Percentiles rank a stretch among this genome's conserved stretches.
Evolutionary conservation across 2,113 vertebrate genomes (phyloP).

Genomic region (Lonchura striata): DNA sequence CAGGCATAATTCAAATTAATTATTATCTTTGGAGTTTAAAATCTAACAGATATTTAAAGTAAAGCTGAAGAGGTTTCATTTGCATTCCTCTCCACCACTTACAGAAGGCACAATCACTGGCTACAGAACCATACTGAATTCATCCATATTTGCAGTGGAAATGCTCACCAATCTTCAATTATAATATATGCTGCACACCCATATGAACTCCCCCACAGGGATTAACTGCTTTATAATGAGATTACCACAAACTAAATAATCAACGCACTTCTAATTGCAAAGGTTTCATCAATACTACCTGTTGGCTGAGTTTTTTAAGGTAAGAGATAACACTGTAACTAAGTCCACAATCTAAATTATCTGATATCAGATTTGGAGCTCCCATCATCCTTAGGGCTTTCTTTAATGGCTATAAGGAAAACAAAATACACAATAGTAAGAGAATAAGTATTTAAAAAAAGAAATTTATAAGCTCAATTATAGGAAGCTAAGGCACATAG

Average conservation of each 20-base stretch:
- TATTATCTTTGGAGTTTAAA: neutral
- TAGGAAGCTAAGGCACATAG: conserved; percentile 76
- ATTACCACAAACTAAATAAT: conserved; percentile 76
- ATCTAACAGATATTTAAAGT: neutral
- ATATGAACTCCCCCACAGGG: conserved; percentile 47
- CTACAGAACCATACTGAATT: neutral
- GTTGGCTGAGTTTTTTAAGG: conserved; percentile 89
- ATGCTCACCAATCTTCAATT: neutral
- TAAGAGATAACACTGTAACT: conserved; percentile 89
- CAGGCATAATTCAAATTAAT: conserved; percentile 4
- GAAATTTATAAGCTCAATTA: conserved; percentile 76
- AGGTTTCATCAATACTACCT: conserved; percentile 85
- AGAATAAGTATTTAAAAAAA: conserved; percentile 77
- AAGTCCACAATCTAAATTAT: conserved; percentile 88
- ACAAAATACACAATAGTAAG: conserved; percentile 83
- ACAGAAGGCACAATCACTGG: conserved; percentile 48
- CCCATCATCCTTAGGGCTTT: conserved; percentile 89
- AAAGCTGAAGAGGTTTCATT: neutral
- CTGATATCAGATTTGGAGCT: conserved; percentile 86
- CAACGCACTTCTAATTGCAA: conserved; percentile 82
- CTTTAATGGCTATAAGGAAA: conserved; percentile 87
- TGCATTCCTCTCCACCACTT: conserved; percentile 1
- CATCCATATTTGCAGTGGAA: neutral
- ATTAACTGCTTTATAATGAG: conserved; percentile 57
- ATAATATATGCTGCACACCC: neutral